phyloP scores from a whole-genome alignment of 2,113 vertebrate genomes.

The Thalassarche chlororhynchos region DNA sequence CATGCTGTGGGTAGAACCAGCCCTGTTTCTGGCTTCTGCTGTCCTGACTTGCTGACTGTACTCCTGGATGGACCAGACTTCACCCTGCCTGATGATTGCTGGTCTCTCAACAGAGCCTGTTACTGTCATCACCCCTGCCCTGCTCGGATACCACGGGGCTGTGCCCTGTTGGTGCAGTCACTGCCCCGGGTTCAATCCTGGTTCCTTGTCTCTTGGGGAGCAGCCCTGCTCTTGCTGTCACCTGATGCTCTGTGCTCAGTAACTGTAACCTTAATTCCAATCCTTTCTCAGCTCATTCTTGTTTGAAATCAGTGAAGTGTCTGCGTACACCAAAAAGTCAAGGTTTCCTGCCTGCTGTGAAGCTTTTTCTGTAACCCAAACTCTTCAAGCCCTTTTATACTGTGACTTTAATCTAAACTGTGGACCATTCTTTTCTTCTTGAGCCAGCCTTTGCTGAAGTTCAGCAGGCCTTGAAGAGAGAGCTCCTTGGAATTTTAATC shows the following conservation, averaged over 20 bases:
- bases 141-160: rapidly evolving
- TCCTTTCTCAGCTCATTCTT: neutral
- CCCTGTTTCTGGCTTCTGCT: neutral
- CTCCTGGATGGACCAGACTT: neutral
- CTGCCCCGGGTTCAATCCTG: neutral
- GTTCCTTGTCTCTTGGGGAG: neutral
- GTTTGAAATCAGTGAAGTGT: neutral
- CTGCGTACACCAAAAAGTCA: neutral
- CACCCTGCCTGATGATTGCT: neutral
- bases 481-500: neutral
- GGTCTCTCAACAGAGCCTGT: neutral
- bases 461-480: neutral
- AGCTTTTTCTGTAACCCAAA: neutral
- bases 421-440: neutral
- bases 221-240: neutral
- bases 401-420: neutral
- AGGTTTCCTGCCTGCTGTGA: neutral
- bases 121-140: neutral
- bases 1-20: neutral
- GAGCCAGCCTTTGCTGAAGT: neutral
- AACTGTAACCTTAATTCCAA: neutral
- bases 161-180: neutral
- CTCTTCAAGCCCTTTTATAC: neutral
- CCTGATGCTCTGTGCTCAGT: neutral
- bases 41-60: neutral